These are phyloP conservation scores for Piprites chloris DNA, from an alignment of 2,113 vertebrate genomes.

Conservation along the genomic window DNA sequence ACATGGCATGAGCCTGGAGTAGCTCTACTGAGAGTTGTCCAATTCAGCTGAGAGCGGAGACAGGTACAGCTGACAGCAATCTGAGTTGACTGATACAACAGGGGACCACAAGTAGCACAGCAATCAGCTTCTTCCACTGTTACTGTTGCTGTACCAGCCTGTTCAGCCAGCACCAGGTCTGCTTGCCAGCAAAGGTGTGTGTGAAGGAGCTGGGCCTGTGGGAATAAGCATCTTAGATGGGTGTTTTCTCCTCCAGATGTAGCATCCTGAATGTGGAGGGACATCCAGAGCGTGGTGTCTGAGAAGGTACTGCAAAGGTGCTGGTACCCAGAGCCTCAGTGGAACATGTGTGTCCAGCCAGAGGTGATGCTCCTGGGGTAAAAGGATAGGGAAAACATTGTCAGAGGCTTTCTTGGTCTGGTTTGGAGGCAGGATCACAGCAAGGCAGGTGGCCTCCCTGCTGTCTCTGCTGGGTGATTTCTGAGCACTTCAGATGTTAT, in stretches of 20 bases:
- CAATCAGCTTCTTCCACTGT: neutral
- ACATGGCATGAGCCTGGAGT: neutral
- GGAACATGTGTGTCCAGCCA: fast-evolving
- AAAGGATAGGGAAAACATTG: neutral
- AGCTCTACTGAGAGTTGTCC: neutral
- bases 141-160: neutral
- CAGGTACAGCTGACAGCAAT: neutral
- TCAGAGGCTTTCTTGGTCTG: neutral
- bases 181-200: neutral
- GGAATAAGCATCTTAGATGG: neutral
- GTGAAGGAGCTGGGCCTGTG: neutral
- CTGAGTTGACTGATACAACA: neutral
- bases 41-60: neutral
- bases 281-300: neutral
- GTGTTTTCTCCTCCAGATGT: fast-evolving
- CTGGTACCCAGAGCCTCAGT: neutral
- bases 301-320: neutral
- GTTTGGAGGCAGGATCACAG: neutral
- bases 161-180: neutral
- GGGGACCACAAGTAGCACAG: neutral
- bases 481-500: neutral
- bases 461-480: neutral
- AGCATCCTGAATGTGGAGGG: neutral
- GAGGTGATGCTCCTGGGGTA: neutral
- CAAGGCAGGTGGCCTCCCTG: neutral